phyloP scores from a whole-genome alignment of 1,140 invertebrate genomes.

The Calliopsis andreniformis region DNA sequence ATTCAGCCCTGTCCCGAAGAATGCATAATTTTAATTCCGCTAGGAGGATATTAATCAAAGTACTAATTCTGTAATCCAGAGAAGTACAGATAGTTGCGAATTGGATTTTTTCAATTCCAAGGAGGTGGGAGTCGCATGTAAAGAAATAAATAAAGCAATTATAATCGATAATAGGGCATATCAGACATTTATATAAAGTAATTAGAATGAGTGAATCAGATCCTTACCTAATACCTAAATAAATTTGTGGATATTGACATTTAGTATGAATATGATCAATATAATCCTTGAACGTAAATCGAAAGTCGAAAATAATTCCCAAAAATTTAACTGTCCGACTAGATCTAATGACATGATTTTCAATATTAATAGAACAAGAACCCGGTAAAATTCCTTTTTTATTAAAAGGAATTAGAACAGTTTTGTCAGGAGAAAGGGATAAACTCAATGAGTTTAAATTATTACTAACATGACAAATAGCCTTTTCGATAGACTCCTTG shows the following conservation, averaged over 20 bases:
- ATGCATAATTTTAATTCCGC: not conserved
- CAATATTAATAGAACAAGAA: no score
- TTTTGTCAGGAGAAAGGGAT: no score
- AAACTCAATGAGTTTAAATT: no score
- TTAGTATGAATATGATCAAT: not conserved
- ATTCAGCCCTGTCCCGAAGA: no score
- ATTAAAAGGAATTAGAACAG: no score
- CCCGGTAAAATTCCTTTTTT: no score
- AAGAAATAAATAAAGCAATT: constrained; percentile 15
- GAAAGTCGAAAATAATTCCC: not conserved
- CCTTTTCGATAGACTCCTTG: no score
- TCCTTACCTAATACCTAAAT: not conserved
- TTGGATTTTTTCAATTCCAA: constrained; percentile 20
- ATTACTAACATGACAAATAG: no score
- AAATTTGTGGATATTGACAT: not conserved
- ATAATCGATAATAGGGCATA: constrained; percentile 2
- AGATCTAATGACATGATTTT: no score
- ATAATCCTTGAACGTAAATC: not conserved
- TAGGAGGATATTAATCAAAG: not conserved
- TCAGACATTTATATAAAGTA: constrained; percentile 4
- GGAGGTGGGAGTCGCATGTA: no score
- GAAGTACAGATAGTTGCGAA: not conserved
- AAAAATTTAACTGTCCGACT: not conserved
- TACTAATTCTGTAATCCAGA: not conserved
- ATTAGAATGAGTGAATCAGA: not conserved